Conservation (phyloP, 2,113 vertebrate genomes). For the Podocnemis expansa region DNA sequence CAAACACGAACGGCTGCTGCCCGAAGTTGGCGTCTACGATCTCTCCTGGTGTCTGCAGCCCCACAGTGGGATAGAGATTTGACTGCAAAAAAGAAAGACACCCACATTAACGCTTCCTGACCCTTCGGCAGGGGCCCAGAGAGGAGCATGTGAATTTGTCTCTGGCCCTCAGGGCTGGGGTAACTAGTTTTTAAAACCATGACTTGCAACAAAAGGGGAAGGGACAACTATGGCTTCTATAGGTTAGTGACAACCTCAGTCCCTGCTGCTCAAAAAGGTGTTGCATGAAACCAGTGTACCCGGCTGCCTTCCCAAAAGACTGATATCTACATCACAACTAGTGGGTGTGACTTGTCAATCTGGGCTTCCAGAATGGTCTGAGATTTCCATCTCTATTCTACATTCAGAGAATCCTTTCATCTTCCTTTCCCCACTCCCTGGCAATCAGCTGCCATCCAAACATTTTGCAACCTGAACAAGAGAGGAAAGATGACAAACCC, state of each 20-base stretch:
- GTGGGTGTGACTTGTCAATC: neutral
- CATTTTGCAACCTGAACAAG: neutral
- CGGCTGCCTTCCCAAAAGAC: neutral
- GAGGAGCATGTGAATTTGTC: neutral
- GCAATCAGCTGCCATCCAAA: neutral
- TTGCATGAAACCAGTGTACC: neutral
- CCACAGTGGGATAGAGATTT: conserved; percentile 97
- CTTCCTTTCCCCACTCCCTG: neutral
- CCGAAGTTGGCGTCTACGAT: conserved; percentile 99
- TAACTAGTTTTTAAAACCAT: neutral
- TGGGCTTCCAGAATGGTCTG: neutral
- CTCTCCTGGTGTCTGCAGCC: conserved; percentile 97
- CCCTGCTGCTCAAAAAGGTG: neutral
- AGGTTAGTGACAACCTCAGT: neutral
- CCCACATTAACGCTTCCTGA: conserved; percentile 15
- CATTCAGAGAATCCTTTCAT: neutral
- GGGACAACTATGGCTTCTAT: neutral
- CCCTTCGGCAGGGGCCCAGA: neutral
- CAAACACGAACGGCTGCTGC: conserved; percentile 98
- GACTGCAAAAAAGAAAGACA: conserved; percentile 82
- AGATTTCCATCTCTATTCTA: neutral
- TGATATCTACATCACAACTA: rapidly evolving
- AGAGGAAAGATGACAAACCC: neutral
- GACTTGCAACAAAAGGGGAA: neutral
- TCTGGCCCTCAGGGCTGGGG: neutral